Conservation (phyloP, 2,888 invertebrate species). For the Plemyria rubiginata region DNA sequence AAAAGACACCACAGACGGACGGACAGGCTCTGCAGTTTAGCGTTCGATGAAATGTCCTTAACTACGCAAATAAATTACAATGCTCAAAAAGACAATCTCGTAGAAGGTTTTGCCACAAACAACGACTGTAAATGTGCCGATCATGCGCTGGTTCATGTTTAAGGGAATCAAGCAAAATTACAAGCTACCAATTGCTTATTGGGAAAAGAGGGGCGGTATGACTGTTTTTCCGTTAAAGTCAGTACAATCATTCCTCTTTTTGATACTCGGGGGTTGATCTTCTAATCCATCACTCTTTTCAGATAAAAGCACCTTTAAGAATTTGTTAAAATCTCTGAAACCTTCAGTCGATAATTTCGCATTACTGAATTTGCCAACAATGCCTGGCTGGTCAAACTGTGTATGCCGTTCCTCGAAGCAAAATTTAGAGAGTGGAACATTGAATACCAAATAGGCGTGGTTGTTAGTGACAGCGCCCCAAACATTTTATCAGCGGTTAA, state of each 20-base stretch:
- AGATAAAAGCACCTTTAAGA: too few species aligned
- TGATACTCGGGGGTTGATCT: too few species aligned
- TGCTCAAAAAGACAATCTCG: not conserved
- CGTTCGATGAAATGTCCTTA: not conserved
- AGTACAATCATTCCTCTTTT: not conserved
- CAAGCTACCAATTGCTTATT: not conserved
- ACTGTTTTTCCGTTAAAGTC: not conserved
- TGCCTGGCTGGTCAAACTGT: too few species aligned
- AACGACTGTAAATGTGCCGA: not conserved
- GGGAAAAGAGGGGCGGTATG: not conserved
- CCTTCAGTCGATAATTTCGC: too few species aligned
- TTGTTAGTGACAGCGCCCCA: too few species aligned
- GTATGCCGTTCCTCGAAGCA: too few species aligned
- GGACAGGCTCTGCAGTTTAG: not conserved
- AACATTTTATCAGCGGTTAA: too few species aligned
- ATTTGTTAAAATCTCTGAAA: too few species aligned
- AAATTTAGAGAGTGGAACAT: too few species aligned
- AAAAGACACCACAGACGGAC: not conserved
- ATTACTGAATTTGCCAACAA: too few species aligned
- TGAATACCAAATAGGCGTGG: too few species aligned
- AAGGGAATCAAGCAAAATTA: not conserved
- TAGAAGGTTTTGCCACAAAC: constrained; percentile 1
- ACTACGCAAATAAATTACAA: not conserved
- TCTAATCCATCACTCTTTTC: too few species aligned
- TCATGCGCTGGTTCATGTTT: constrained; percentile 1